Base-by-base conservation (phyloP, 1,140 invertebrate species). In the Heliconius hermathena region DNA sequence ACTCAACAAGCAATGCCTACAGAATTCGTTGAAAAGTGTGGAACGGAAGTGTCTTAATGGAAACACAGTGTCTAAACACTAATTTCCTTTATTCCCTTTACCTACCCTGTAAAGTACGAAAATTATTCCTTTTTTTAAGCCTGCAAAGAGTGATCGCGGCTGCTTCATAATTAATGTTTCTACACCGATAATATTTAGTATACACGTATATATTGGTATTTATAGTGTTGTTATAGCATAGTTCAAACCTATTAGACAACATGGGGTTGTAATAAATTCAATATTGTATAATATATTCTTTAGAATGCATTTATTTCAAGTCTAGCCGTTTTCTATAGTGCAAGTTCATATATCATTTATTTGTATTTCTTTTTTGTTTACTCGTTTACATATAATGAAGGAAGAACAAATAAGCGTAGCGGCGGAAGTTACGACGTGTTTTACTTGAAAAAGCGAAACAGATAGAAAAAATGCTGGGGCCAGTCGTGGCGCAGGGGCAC, bases 241-340 rank as follows among this genome's bases (percentile, higher is more conserved):
- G 22, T 66, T 66, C 22, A 13, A 66, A 29, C 60, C 8, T 22
- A 57, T 57, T 57, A 11, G 22, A 16, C 60, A 4, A 11, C 60
- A 66, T 66, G n/a, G n/a, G 60, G 11, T 60, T 11, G n/a, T 29
- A 26, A 66, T 66, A 66, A 66, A 66, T 66, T 26, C 60, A 66
- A n/a, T n/a, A n/a, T n/a, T n/a, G n/a, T n/a, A n/a, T n/a, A 66
- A 29, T 13, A 9, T 26, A 66, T 66, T 26, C 60, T 60, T 60
- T 60, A 26, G 8, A 60, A 66, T 29, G 11, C 0, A 22, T 29
- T 3, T 29, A 66, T 29, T 26, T 26, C 9, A 29, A 29, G n/a
- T 22, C 4, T 0, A 66, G 26, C 60, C 60, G 22, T 29, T 66
- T 66, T 66, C 26, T 66, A 66, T 22, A 66, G 26, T 18, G 13